Evolutionary conservation across 2,888 invertebrate species (phyloP).

Genomic region (Himalopsyche tibetana): DNA sequence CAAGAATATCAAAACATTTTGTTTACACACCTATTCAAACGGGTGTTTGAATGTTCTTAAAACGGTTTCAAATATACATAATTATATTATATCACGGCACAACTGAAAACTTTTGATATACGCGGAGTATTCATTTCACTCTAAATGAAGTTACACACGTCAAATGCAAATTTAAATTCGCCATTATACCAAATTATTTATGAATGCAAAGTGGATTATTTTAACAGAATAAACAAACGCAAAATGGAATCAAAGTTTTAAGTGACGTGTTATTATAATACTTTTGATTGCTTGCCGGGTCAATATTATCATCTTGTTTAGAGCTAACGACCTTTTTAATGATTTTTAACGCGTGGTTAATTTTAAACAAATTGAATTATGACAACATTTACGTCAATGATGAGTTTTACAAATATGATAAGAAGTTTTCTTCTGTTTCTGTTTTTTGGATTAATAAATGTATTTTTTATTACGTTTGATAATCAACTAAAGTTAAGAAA

Average conservation of each 20-base stretch:
- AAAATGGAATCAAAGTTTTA: constrained; percentile 9
- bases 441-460: too few relatives aligned
- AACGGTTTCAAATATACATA: not conserved
- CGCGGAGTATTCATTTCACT: not conserved
- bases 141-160: constrained; percentile 28
- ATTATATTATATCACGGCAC: constrained; percentile 4
- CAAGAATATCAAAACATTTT: too few relatives aligned
- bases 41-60: not conserved
- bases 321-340: too few relatives aligned
- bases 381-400: too few relatives aligned
- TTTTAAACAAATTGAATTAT: too few relatives aligned
- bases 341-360: too few relatives aligned
- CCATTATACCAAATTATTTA: not conserved
- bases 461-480: too few relatives aligned
- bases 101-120: constrained; percentile 5
- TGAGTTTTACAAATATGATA: too few relatives aligned
- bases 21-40: not conserved
- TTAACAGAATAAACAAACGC: constrained; percentile 3
- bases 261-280: not conserved
- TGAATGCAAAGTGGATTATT: constrained; percentile 29
- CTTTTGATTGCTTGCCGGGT: too few relatives aligned
- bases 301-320: too few relatives aligned
- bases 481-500: too few relatives aligned
- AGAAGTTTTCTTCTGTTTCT: too few relatives aligned
- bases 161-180: constrained; percentile 14